Base-by-base conservation (phyloP, 2,113 vertebrate genomes). In the Ochotona princeps region DNA sequence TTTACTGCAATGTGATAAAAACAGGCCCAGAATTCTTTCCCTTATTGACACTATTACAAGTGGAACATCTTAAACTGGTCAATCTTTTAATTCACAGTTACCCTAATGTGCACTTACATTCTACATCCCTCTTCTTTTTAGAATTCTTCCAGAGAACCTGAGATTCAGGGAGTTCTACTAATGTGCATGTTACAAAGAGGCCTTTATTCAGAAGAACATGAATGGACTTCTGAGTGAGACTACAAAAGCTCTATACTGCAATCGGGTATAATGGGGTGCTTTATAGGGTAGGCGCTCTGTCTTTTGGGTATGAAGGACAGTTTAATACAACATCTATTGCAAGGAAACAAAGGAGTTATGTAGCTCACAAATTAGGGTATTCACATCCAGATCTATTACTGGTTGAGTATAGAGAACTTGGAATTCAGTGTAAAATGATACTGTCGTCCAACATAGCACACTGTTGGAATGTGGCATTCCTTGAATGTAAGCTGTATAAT, bases 351-450 rank as follows among this genome's bases (percentile, higher is more conserved):
- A 97, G 92, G 67, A 97, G 92, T 97, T 96, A 90, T 96, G 67
- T 88, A 94, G 94, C 82, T 90, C 94, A 76, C 96, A 98, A 98
- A 97, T 96, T 96, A 97, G 84, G 44, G 44, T 94, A 96, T 97
- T 98, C 96, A 97, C 95, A 92, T 92, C 92, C 85, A 92, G 92
- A 94, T 95, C 95, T 92, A 95, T 95, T 96, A 96, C 96, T 97
- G 83, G 73, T 57, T 0, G 28, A 96, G 96, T 93, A 75, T 74
- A 94, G 83, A 95, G 90, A 96, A 96, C 92, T 96, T 93, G 91
- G 94, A 95, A 97, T 63, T 96, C 86, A 92, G 38, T 83, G 95
- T 95, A 97, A 95, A 88, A 94, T 92, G 97, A 94, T 96, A 96
- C 96, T 96, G 95, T 96, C 96, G 92, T 97, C 97, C 95, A 95